phyloP scores from a whole-genome alignment of 2,797 vertebrate species.

The Galagoides demidoff region DNA sequence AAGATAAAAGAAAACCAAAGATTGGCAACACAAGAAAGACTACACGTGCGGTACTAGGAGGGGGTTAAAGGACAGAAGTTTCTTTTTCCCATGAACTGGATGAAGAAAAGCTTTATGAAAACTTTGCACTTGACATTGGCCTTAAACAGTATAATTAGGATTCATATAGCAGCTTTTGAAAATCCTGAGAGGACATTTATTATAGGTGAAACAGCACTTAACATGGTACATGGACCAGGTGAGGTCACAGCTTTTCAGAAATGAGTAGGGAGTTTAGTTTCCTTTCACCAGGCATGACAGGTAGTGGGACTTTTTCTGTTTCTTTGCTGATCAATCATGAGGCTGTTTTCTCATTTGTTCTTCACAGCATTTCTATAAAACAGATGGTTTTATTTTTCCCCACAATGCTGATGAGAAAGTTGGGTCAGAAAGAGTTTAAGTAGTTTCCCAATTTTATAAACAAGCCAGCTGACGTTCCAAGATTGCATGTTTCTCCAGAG shows the following conservation, averaged over 20 bases:
- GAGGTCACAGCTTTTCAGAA: not conserved
- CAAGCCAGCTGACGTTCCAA: rapidly evolving
- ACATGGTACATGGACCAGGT: not conserved
- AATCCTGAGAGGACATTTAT: not conserved
- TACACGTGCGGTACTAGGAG: not conserved
- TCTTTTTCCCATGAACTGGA: not conserved
- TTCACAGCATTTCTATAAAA: not conserved
- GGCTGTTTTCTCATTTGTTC: not conserved
- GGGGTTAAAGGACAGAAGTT: not conserved
- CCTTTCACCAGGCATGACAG: not conserved
- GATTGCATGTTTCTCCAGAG: rapidly evolving
- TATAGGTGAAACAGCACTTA: too few relatives aligned
- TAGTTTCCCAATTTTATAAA: not conserved
- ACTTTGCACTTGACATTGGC: not conserved
- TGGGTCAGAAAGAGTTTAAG: not conserved
- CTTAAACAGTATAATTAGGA: not conserved
- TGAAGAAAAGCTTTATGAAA: not conserved
- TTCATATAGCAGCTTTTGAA: not conserved
- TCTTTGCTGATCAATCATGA: too few relatives aligned
- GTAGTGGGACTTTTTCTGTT: not conserved
- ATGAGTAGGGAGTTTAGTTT: not conserved
- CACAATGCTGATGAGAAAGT: not conserved
- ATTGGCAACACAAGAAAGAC: not conserved
- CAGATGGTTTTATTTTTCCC: too few relatives aligned
- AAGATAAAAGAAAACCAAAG: not conserved